phyloP scores from a whole-genome alignment of 30 jellyfish, hydroid and myxozoan species.

The Nemopilema nomurai region DNA sequence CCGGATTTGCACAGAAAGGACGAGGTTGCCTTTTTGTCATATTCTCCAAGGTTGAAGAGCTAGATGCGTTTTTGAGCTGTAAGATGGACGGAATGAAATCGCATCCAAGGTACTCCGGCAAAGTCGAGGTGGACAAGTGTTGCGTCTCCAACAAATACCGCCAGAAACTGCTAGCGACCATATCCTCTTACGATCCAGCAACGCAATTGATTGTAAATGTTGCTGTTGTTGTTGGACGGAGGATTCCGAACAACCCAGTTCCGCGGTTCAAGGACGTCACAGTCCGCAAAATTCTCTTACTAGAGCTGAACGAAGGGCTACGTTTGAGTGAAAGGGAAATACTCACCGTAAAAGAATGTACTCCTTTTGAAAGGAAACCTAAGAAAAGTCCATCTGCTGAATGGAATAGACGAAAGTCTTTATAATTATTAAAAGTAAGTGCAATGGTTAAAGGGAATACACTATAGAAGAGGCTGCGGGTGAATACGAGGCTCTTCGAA shows the following conservation, averaged over 20 bases:
- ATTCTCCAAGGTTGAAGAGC: slow-evolving; percentile 43
- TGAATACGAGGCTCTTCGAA: not conserved
- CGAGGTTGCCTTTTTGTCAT: slow-evolving; percentile 72
- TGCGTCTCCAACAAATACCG: slow-evolving; percentile 61
- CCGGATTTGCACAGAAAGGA: slow-evolving; percentile 47
- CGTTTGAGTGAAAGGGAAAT: slow-evolving; percentile 18
- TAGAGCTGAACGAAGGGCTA: slow-evolving; percentile 11
- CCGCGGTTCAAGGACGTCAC: slow-evolving; percentile 82
- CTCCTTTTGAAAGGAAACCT: not conserved
- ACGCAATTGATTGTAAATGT: slow-evolving; percentile 66
- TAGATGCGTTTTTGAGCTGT: slow-evolving; percentile 38
- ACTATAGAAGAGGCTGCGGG: not conserved
- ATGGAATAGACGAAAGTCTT: slow-evolving; percentile 34
- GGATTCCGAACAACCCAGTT: slow-evolving; percentile 76
- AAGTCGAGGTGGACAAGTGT: slow-evolving; percentile 43
- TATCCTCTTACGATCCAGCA: slow-evolving; percentile 64
- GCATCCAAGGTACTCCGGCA: slow-evolving; percentile 71
- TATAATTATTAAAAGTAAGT: not conserved
- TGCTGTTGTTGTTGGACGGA: slow-evolving; percentile 76
- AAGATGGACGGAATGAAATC: slow-evolving; percentile 12
- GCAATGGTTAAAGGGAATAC: not conserved
- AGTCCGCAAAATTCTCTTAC: slow-evolving; percentile 51
- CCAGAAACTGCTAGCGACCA: slow-evolving; percentile 25
- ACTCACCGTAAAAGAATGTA: slow-evolving; percentile 24
- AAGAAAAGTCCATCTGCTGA: too few relatives aligned